Evolutionary conservation across 2,797 vertebrate genomes (phyloP).

Genomic region (Lepidocolaptes lacrymiger): DNA sequence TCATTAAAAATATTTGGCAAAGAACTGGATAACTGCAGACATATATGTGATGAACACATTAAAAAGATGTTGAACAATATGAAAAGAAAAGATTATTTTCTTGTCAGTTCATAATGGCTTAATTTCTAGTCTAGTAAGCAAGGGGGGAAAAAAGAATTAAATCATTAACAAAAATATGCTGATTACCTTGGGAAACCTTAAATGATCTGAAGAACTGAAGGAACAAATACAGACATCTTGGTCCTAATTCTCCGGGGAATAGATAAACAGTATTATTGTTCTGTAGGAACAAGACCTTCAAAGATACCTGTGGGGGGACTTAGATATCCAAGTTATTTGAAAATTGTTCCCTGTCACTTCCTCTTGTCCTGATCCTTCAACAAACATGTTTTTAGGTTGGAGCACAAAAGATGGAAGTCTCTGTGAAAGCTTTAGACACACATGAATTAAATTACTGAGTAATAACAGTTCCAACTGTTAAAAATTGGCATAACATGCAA

Average conservation of each 20-base stretch:
- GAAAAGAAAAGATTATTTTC: not conserved
- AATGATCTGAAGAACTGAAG: conserved; percentile 82
- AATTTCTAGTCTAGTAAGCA: conserved; percentile 4
- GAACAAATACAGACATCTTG: conserved; percentile 78
- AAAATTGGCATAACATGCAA: not conserved
- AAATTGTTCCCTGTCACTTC: not conserved
- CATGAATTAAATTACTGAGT: not conserved
- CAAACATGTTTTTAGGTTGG: not conserved
- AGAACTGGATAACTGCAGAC: conserved; percentile 82
- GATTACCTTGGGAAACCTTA: conserved; percentile 79
- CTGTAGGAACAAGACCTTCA: not conserved
- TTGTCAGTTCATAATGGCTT: not conserved
- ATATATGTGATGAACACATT: conserved; percentile 74
- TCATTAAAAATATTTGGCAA: conserved; percentile 79
- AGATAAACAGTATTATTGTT: not conserved
- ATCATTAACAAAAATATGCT: conserved; percentile 81
- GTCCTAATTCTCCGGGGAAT: conserved; percentile 26
- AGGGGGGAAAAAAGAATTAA: conserved; percentile 53
- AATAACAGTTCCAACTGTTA: not conserved
- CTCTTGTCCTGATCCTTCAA: not conserved
- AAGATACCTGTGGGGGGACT: not conserved
- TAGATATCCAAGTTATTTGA: not conserved
- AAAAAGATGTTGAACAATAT: conserved; percentile 73
- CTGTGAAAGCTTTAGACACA: not conserved
- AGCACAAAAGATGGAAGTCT: not conserved